phyloP scores from a whole-genome alignment of 2,797 vertebrate genomes.

The Peromyscus eremicus region DNA sequence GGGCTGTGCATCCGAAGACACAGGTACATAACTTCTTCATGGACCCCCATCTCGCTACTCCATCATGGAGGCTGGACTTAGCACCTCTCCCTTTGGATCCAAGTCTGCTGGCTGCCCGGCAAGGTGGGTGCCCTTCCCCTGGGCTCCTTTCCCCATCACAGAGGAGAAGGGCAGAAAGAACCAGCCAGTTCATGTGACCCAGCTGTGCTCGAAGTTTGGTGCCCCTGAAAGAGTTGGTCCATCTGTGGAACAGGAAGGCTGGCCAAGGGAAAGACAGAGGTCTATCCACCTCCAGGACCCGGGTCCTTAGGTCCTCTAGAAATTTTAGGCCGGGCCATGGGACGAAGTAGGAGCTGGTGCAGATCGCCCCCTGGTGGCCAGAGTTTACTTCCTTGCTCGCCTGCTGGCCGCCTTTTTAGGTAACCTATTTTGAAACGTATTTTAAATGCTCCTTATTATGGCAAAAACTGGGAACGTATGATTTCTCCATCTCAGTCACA shows the following conservation, averaged over 20 bases:
- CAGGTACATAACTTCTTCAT: neutral
- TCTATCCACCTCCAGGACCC: neutral
- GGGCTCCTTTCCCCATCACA: neutral
- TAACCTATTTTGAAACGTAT: neutral
- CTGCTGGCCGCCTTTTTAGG: neutral
- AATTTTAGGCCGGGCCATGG: accelerated
- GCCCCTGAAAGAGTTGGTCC: neutral
- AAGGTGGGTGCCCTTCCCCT: accelerated
- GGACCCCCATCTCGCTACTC: neutral
- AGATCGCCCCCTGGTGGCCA: slow-evolving; percentile 49
- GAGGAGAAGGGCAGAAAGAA: neutral
- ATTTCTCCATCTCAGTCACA: neutral
- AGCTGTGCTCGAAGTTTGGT: neutral
- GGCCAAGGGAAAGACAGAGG: neutral
- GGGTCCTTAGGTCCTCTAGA: neutral
- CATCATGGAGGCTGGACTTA: neutral
- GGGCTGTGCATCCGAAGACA: no score
- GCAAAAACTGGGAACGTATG: neutral
- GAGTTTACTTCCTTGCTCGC: neutral
- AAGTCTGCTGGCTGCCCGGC: no score
- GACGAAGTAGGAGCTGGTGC: neutral
- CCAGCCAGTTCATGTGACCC: neutral
- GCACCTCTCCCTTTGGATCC: neutral
- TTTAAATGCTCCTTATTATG: neutral
- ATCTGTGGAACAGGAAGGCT: neutral